These are phyloP conservation scores for Aspidapion aeneum DNA, from an alignment of 2,888 invertebrate genomes.

Conservation along the genomic window DNA sequence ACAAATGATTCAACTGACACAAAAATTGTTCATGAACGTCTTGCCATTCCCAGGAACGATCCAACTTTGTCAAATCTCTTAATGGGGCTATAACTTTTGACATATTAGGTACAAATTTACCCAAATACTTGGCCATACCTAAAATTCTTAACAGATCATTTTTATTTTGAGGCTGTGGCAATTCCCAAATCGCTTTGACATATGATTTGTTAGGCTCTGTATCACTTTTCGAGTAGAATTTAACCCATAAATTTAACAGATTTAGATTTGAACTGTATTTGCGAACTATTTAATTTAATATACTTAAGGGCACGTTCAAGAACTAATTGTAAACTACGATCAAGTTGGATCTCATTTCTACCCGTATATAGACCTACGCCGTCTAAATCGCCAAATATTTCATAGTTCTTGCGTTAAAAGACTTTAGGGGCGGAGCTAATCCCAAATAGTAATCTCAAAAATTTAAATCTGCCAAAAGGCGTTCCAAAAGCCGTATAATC, in stretches of 20 bases:
- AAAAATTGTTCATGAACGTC: conserved; percentile 26
- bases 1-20: conserved; percentile 25
- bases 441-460: conserved; percentile 5
- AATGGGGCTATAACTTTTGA: conserved; percentile 28
- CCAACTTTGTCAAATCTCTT: conserved; percentile 25
- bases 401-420: conserved; percentile 21
- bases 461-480: not conserved
- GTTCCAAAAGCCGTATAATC: conserved; percentile 1
- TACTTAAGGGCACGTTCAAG: conserved; percentile 23
- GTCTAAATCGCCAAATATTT: conserved; percentile 22
- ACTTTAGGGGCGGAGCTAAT: conserved; percentile 17
- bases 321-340: conserved; percentile 17
- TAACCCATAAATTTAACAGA: conserved; percentile 21
- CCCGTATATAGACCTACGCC: conserved; percentile 20
- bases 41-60: conserved; percentile 24
- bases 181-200: conserved; percentile 26
- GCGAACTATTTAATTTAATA: conserved; percentile 21
- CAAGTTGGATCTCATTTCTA: conserved; percentile 14
- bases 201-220: conserved; percentile 15
- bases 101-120: conserved; percentile 28
- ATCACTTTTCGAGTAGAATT: conserved; percentile 21
- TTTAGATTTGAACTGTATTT: conserved; percentile 18
- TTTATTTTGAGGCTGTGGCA: conserved; percentile 24
- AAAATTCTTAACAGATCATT: conserved; percentile 26
- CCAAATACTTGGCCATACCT: conserved; percentile 27